phyloP scores from a whole-genome alignment of 1,140 invertebrate genomes.

The Meloidogyne chitwoodi region DNA sequence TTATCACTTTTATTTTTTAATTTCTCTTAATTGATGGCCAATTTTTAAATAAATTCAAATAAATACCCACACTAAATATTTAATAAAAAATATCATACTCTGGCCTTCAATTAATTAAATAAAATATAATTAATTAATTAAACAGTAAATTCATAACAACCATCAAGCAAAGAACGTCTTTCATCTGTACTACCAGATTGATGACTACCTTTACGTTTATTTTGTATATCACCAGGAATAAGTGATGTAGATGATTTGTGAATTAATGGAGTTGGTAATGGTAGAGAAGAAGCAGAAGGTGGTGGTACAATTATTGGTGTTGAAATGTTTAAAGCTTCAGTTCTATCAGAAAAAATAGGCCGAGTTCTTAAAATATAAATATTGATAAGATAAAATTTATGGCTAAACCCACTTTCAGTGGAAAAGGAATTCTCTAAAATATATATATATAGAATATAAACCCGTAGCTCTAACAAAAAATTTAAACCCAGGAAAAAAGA shows the following conservation, averaged over 20 bases:
- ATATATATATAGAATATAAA: no score
- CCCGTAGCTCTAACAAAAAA: no score
- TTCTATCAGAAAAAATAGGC: background rate
- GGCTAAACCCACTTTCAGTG: no score
- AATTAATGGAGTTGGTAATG: background rate
- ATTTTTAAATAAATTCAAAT: background rate
- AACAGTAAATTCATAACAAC: slow-evolving; percentile 47
- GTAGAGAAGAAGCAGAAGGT: background rate
- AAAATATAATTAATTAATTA: slow-evolving; percentile 6
- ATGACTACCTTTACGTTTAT: background rate
- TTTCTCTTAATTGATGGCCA: no score
- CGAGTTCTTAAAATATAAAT: background rate
- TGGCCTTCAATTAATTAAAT: background rate
- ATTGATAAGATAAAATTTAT: no score
- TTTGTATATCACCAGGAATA: background rate
- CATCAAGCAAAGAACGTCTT: slow-evolving; percentile 41
- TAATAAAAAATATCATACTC: no score
- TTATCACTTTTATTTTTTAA: no score
- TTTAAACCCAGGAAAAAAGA: no score
- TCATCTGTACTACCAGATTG: slow-evolving; percentile 22
- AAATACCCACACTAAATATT: background rate
- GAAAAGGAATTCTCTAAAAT: no score
- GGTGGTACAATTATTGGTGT: background rate
- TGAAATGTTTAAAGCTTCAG: background rate
- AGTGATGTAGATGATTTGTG: background rate